Base-by-base conservation (phyloP, 2,113 vertebrate species). In the Psephotus haematonotus region DNA sequence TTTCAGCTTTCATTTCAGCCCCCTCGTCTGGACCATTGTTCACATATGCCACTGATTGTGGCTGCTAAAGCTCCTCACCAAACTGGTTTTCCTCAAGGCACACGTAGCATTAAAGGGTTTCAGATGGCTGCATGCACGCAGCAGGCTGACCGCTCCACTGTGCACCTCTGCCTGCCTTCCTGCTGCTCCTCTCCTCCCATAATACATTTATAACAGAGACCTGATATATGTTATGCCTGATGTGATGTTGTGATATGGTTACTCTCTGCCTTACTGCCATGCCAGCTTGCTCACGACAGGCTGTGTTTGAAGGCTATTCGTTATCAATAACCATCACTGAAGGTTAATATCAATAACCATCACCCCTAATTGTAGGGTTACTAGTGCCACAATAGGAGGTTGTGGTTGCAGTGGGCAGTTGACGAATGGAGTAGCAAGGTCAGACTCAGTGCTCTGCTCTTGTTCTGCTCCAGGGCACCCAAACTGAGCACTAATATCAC, bases 51-150 rank as follows among this genome's bases (percentile, higher is more conserved):
- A 3, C n/a, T 16, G 79, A 6, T 33, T 6, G 37, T 2, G 7
- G 41, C 20, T 9, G 27, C 50, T 13, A 12, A 28, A 67, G 77
- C 47, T 52, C 35, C 55, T 52, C 63, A 24, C 1, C 15, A 44
- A 72, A 69, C 59, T 3, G 7, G 3, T 12, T 81, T 90, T 88
- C 76, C 72, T 83, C 63, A 7, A 69, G 44, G 63, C 57, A 27
- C 49, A 27, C 37, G 25, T 44, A 71, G 18, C 47, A 9, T 6
- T 33, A 59, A 81, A 69, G 39, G 47, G 49, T 17, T 79, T 78
- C 1, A 7, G 71, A 44, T 9, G 67, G 53, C 72, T 6, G 2
- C 22, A 5, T 1, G 23, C 28, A 63, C 25, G 3, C 2, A 20
- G 35, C 33, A 25, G 28, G 43, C 43, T 82, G 64, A 35, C 29